These are phyloP conservation scores for Nannoperca australis DNA, from an alignment of 2,797 vertebrate genomes.

Conservation along the genomic window DNA sequence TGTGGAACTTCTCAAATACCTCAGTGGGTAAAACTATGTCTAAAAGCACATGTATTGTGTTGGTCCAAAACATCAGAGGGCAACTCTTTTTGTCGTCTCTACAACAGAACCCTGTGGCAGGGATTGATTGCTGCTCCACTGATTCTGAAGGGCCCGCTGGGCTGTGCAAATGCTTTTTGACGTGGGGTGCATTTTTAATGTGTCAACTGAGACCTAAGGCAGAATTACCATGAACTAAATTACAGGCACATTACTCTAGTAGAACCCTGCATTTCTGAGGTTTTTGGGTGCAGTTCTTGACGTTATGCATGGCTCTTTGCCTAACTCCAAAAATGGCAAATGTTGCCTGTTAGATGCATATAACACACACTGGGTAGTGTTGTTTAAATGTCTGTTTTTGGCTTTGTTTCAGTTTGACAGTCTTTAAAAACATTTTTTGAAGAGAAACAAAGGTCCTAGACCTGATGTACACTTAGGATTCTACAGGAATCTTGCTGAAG, in stretches of 20 bases:
- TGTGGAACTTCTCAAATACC: not conserved
- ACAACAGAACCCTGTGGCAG: constrained; percentile 60
- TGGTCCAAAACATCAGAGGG: constrained; percentile 41
- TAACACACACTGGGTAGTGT: not conserved
- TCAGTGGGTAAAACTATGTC: constrained; percentile 1
- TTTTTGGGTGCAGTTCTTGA: constrained; percentile 30
- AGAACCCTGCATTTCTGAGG: constrained; percentile 9
- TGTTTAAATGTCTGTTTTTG: not conserved
- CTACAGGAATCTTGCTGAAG: constrained; percentile 4
- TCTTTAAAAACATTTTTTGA: not conserved
- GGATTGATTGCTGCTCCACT: constrained; percentile 71
- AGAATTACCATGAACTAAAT: constrained; percentile 61
- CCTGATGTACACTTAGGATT: constrained; percentile 5
- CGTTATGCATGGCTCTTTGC: constrained; percentile 28
- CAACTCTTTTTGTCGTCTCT: constrained; percentile 55
- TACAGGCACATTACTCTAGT: constrained; percentile 33
- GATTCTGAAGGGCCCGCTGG: constrained; percentile 69
- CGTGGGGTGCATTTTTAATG: constrained; percentile 74
- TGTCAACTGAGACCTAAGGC: constrained; percentile 66
- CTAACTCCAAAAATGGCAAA: constrained; percentile 40
- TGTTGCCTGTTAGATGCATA: constrained; percentile 30
- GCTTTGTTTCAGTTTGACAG: constrained; percentile 1
- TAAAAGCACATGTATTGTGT: constrained; percentile 28
- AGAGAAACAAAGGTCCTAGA: not conserved
- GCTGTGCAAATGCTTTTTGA: constrained; percentile 79